Conservation (phyloP, 2,888 invertebrate species). For the Xestia sexstrigata region DNA sequence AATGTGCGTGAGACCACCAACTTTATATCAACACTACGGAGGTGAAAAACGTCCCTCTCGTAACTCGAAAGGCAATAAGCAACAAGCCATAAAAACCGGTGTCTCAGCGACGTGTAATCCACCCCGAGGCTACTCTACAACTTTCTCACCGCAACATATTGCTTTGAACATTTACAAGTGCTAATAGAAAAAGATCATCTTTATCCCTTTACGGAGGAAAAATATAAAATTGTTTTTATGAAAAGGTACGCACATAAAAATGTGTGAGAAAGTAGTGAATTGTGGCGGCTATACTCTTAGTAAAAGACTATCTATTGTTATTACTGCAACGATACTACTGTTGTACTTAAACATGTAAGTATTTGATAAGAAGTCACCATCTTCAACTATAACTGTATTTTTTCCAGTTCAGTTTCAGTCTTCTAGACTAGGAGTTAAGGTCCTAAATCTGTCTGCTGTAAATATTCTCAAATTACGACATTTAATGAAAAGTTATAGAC, state of each 20-base stretch:
- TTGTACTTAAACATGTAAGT: slow-evolving; percentile 3
- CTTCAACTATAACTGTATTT: not conserved
- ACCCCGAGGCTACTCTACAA: slow-evolving; percentile 63
- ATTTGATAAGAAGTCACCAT: not conserved
- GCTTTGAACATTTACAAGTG: slow-evolving; percentile 67
- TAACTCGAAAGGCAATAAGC: slow-evolving; percentile 80
- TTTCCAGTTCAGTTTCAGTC: not conserved
- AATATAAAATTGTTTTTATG: slow-evolving; percentile 59
- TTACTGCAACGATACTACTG: slow-evolving; percentile 9
- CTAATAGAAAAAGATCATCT: slow-evolving; percentile 66
- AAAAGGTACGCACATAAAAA: slow-evolving; percentile 62
- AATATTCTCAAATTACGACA: slow-evolving; percentile 20
- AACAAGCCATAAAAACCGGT: slow-evolving; percentile 75
- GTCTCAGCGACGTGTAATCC: slow-evolving; percentile 68
- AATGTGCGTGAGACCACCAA: slow-evolving; percentile 84
- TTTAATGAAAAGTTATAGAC: slow-evolving; percentile 27
- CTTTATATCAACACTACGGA: slow-evolving; percentile 79
- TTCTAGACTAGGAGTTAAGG: not conserved
- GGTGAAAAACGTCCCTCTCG: slow-evolving; percentile 81
- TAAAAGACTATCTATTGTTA: slow-evolving; percentile 37
- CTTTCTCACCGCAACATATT: slow-evolving; percentile 62
- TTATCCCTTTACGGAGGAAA: slow-evolving; percentile 55
- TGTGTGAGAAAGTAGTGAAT: slow-evolving; percentile 47
- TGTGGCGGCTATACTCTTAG: slow-evolving; percentile 31
- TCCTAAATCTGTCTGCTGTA: slow-evolving; percentile 5